Evolutionary conservation across 2,888 invertebrate species (phyloP).

Genomic region (Ceraclea dissimilis): DNA sequence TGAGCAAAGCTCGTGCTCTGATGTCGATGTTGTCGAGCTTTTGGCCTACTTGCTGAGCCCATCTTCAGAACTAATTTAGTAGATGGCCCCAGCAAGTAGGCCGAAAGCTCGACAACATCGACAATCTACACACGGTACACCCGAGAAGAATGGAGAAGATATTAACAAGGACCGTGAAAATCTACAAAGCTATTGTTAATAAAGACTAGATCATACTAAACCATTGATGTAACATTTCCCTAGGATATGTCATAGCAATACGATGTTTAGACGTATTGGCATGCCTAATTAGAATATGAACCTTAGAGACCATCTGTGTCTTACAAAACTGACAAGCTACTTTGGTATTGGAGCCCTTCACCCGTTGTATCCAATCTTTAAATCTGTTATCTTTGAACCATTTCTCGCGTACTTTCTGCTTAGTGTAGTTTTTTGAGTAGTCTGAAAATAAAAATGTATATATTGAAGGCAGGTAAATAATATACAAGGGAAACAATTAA

Average conservation of each 20-base stretch:
- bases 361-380: constrained; percentile 14
- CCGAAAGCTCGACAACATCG: no score
- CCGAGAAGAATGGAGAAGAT: no score
- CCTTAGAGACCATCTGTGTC: constrained; percentile 12
- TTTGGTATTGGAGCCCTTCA: constrained; percentile 8
- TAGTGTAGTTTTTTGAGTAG: not conserved
- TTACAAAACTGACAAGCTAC: constrained; percentile 10
- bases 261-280: constrained; percentile 10
- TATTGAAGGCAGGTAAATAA: not conserved
- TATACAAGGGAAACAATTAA: no score
- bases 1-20: no score
- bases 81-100: no score
- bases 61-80: no score
- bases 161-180: no score
- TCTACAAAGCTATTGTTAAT: no score
- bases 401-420: constrained; percentile 9
- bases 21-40: no score
- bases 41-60: no score
- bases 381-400: constrained; percentile 14
- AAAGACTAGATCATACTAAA: not conserved
- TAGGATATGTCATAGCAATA: constrained; percentile 9
- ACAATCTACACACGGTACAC: no score
- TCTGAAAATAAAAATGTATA: not conserved
- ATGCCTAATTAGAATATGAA: constrained; percentile 13
- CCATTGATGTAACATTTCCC: constrained; percentile 2